Percentiles rank a stretch among this genome's conserved stretches.
These are phyloP conservation scores for Melinaea marsaeus DNA, from an alignment of 2,888 invertebrate genomes.

Conservation along the genomic window DNA sequence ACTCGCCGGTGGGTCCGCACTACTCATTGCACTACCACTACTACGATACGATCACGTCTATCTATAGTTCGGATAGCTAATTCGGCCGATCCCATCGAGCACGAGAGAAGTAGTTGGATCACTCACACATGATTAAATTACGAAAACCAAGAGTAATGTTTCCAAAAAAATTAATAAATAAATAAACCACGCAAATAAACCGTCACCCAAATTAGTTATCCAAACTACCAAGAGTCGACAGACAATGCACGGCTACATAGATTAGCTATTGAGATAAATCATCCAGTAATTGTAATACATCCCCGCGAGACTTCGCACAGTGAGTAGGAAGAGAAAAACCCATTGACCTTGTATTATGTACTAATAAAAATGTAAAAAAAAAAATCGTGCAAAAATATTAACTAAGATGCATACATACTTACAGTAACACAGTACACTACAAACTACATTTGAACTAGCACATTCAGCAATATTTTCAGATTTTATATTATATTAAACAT, in stretches of 20 bases:
- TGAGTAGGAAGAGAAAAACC: slow-evolving; percentile 25
- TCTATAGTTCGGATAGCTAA: not conserved
- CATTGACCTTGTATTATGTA: slow-evolving; percentile 42
- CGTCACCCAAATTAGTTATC: slow-evolving; percentile 12
- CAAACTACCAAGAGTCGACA: slow-evolving; percentile 14
- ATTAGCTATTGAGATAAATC: slow-evolving; percentile 9
- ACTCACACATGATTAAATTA: too few species aligned
- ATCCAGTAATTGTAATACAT: slow-evolving; percentile 45
- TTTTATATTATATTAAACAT: slow-evolving; percentile 33
- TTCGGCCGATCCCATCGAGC: not conserved
- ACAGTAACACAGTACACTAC: slow-evolving; percentile 42
- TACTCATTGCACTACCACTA: slow-evolving; percentile 4
- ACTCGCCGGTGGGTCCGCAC: slow-evolving; percentile 16
- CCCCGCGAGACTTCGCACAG: slow-evolving; percentile 31
- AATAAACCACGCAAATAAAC: not conserved
- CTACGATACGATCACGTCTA: not conserved
- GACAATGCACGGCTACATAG: not conserved
- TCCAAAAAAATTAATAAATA: too few species aligned
- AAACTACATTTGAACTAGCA: slow-evolving; percentile 70
- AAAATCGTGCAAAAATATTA: slow-evolving; percentile 40
- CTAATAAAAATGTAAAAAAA: slow-evolving; percentile 66
- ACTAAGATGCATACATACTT: slow-evolving; percentile 44
- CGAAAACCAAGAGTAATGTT: too few species aligned
- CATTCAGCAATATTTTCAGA: slow-evolving; percentile 72
- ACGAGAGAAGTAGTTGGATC: too few species aligned